Percentiles rank a stretch among this genome's conserved stretches.
Evolutionary conservation across 2,797 vertebrate genomes (phyloP).

Genomic region (Silurus aristotelis): DNA sequence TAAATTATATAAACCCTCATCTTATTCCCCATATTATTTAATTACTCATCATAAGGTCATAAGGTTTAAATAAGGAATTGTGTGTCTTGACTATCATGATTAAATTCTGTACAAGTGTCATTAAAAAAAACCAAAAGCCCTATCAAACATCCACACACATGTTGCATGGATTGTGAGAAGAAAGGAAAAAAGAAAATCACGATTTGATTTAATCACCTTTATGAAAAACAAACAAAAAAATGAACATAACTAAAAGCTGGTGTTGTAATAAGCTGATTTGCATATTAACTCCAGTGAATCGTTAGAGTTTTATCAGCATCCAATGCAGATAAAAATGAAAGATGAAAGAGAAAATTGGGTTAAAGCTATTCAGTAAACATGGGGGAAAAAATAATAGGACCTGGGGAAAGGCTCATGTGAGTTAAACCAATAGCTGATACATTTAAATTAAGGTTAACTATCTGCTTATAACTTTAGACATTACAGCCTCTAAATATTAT

Average conservation of each 20-base stretch:
- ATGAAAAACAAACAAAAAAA: background rate
- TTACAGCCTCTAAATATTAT: background rate
- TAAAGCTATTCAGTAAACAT: background rate
- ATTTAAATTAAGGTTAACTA: conserved; percentile 14
- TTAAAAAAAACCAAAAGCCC: background rate
- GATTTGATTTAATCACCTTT: background rate
- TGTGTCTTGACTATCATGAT: background rate
- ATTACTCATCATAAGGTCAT: no score
- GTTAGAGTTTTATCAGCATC: background rate
- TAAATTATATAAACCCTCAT: no score
- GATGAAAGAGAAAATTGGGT: background rate
- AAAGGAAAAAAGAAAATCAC: background rate
- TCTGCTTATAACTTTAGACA: background rate
- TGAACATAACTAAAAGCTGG: background rate
- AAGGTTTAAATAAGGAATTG: background rate
- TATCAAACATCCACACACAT: background rate
- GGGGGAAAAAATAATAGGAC: background rate
- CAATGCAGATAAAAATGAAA: background rate
- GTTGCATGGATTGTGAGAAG: background rate
- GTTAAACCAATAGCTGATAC: background rate
- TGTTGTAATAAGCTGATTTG: background rate
- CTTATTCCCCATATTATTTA: no score
- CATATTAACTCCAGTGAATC: background rate
- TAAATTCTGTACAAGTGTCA: background rate
- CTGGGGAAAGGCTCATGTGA: background rate